These are phyloP conservation scores for Prosapia bicincta DNA, from an alignment of 2,888 invertebrate genomes.

Conservation along the genomic window DNA sequence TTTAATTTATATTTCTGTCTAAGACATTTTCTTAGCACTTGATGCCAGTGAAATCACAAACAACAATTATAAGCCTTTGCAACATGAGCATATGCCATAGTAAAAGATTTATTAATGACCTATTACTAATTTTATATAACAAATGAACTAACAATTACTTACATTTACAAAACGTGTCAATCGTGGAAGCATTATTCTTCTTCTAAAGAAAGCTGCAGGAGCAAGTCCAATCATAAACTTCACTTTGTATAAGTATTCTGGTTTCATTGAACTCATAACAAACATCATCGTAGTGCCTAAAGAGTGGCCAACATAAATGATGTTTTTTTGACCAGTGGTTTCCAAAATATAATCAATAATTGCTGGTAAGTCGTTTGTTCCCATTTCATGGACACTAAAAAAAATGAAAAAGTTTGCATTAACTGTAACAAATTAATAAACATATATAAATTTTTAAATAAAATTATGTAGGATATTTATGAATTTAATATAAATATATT, in stretches of 20 bases:
- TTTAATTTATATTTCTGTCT: too few species aligned
- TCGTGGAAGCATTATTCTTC: not conserved
- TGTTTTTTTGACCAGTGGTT: conserved; percentile 53
- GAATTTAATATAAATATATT: too few species aligned
- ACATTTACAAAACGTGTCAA: not conserved
- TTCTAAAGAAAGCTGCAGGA: conserved; percentile 41
- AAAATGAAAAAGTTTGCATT: too few species aligned
- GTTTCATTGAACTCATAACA: conserved; percentile 39
- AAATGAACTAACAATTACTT: not conserved
- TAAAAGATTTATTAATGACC: too few species aligned
- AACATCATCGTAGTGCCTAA: conserved; percentile 50
- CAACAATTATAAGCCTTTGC: too few species aligned
- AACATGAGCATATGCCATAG: too few species aligned
- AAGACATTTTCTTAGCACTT: too few species aligned
- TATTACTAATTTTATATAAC: too few species aligned
- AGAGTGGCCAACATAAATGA: conserved; percentile 81
- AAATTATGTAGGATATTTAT: too few species aligned
- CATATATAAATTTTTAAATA: too few species aligned
- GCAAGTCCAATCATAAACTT: conserved; percentile 40
- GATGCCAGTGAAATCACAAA: too few species aligned
- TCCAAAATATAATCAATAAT: conserved; percentile 70
- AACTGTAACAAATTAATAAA: too few species aligned
- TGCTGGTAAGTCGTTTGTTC: conserved; percentile 70
- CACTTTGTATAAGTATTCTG: conserved; percentile 41
- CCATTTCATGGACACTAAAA: conserved; percentile 78